phyloP scores from a whole-genome alignment of 2,113 vertebrate genomes.

The Anoplopoma fimbria region DNA sequence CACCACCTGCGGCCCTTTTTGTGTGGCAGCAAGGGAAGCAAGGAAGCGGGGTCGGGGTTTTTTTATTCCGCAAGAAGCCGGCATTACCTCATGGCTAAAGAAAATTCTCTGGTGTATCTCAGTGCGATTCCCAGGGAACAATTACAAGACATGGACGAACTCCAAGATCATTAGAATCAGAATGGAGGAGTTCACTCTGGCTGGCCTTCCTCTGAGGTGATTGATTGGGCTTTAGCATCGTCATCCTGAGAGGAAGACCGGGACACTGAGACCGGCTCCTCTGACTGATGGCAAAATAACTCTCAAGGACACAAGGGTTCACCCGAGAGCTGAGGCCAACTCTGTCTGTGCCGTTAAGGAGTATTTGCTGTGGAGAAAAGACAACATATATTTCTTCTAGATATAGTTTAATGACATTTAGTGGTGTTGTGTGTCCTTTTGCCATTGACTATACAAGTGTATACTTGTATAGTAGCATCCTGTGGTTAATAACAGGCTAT shows the following conservation, averaged over 20 bases:
- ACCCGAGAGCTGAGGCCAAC: constrained; percentile 18
- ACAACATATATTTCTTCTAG: not conserved
- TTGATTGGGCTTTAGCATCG: constrained; percentile 51
- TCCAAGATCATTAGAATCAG: constrained; percentile 71
- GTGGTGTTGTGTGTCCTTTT: not conserved
- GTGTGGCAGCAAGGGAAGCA: constrained; percentile 28
- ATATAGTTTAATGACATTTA: not conserved
- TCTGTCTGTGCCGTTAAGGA: constrained; percentile 20
- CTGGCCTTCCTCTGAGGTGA: constrained; percentile 53
- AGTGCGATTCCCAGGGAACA: constrained; percentile 46
- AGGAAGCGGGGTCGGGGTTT: not conserved
- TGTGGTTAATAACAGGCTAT: not conserved
- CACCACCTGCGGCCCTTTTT: constrained; percentile 60
- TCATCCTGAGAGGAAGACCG: constrained; percentile 20
- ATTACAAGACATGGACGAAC: constrained; percentile 55
- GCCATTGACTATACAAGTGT: not conserved
- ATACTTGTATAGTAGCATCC: not conserved
- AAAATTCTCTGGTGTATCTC: constrained; percentile 37
- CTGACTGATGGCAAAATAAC: constrained; percentile 41
- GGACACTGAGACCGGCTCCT: constrained; percentile 28
- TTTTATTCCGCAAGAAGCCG: constrained; percentile 24
- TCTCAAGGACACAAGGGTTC: constrained; percentile 54
- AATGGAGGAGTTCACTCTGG: constrained; percentile 58
- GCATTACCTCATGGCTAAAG: constrained; percentile 43
- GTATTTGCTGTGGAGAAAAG: constrained; percentile 12